phyloP scores from a whole-genome alignment of 1,140 invertebrate species.

The Pogonomyrmex barbatus region DNA sequence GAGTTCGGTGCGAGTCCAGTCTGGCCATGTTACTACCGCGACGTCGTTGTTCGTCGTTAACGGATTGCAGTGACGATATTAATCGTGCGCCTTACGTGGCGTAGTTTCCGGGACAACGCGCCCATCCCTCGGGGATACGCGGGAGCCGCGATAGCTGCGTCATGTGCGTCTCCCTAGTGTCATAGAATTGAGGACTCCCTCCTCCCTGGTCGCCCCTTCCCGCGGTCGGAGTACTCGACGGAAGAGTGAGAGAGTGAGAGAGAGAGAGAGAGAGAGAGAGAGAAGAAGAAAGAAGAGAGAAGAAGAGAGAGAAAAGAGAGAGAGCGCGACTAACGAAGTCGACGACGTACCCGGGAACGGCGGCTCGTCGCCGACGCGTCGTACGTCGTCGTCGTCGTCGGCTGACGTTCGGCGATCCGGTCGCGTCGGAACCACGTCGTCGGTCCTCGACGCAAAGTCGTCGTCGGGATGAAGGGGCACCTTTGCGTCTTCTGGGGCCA shows the following conservation, averaged over 20 bases:
- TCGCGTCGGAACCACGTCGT: conserved; percentile 10
- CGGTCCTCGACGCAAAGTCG: conserved; percentile 1
- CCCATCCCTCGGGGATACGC: neutral
- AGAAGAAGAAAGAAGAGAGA: neutral
- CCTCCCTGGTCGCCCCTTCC: neutral
- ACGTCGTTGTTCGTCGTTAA: neutral
- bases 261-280: neutral
- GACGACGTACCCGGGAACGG: no score
- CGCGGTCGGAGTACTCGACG: neutral
- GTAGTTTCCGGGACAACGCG: neutral
- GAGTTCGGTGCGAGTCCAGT: neutral
- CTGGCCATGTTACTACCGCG: conserved; percentile 34
- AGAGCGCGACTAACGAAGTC: no score
- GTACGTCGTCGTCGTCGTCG: neutral
- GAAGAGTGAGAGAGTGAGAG: neutral
- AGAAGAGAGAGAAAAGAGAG: no score
- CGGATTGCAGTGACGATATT: neutral
- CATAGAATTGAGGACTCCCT: conserved; percentile 9
- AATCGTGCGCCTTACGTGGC: neutral
- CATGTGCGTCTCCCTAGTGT: conserved; percentile 43
- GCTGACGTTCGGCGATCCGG: neutral
- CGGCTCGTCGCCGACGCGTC: conserved; percentile 40
- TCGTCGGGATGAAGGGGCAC: conserved; percentile 40
- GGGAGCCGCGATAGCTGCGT: neutral
- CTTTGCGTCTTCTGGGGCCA: conserved; percentile 50